Percentiles rank a stretch among this genome's conserved stretches.
Evolutionary conservation across 2,888 invertebrate genomes (phyloP).

Genomic region (Criorhina ranunculi): DNA sequence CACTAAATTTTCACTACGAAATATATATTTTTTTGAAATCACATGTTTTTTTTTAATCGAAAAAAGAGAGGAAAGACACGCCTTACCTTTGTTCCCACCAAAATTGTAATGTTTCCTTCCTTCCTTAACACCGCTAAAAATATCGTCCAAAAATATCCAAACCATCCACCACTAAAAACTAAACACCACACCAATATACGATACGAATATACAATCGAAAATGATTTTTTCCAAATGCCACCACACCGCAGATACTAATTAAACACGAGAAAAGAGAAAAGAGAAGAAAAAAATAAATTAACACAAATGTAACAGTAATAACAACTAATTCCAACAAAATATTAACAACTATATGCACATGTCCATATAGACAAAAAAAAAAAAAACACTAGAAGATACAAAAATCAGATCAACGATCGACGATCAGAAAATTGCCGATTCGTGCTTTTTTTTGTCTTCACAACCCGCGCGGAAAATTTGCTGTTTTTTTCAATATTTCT

Average conservation of each 20-base stretch:
- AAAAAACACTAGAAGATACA: conserved; percentile 43
- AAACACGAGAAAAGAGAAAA: conserved; percentile 9
- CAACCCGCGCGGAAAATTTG: conserved; percentile 42
- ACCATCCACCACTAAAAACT: conserved; percentile 43
- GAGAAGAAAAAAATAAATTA: conserved; percentile 11
- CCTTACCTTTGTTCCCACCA: conserved; percentile 25
- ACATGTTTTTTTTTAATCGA: conserved; percentile 3
- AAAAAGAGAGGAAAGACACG: neutral
- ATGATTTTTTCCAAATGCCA: conserved; percentile 48
- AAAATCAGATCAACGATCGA: conserved; percentile 37
- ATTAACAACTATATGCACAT: conserved; percentile 56
- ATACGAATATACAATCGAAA: neutral
- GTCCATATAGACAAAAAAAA: conserved; percentile 22
- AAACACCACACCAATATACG: conserved; percentile 49
- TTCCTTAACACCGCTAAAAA: conserved; percentile 52
- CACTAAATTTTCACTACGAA: neutral
- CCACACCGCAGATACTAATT: conserved; percentile 30
- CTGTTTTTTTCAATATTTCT: conserved; percentile 31
- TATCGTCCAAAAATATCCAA: conserved; percentile 68
- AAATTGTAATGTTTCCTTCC: conserved; percentile 20
- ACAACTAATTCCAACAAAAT: conserved; percentile 18
- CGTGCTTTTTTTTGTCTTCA: conserved; percentile 47
- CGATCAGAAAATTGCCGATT: too few species aligned
- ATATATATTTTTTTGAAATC: conserved; percentile 4
- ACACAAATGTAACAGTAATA: neutral